Percentiles rank a stretch among this genome's conserved stretches.
These are phyloP conservation scores for Oceanodroma leucorhoa DNA, from an alignment of 2,797 vertebrate species.

Conservation along the genomic window DNA sequence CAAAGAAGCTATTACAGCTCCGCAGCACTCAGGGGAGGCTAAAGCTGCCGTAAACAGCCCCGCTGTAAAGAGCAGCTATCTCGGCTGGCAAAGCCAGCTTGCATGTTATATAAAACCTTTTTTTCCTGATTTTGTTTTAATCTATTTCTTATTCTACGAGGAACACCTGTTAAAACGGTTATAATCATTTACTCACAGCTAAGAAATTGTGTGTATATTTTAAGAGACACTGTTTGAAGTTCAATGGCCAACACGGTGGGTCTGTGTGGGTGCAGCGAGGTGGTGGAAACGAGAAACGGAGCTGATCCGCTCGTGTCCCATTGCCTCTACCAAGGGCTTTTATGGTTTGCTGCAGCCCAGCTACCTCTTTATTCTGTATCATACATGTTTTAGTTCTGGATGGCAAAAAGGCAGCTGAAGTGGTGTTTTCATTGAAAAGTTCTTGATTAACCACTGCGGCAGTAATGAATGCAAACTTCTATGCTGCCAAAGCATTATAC, in stretches of 20 bases:
- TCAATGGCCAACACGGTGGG: fast-evolving
- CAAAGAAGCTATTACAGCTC: background rate
- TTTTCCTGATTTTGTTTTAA: background rate
- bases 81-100: background rate
- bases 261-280: background rate
- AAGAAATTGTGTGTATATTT: background rate
- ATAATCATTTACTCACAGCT: background rate
- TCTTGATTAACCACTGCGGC: constrained; percentile 50
- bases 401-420: constrained; percentile 49
- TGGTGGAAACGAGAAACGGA: fast-evolving
- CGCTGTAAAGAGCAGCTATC: fast-evolving
- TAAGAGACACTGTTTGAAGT: fast-evolving
- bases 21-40: background rate
- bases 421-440: constrained; percentile 49
- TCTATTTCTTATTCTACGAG: fast-evolving
- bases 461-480: constrained; percentile 53
- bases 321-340: background rate
- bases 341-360: background rate
- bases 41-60: background rate
- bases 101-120: background rate
- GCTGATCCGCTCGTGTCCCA: background rate
- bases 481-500: constrained; percentile 44
- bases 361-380: background rate
- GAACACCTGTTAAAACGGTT: background rate
- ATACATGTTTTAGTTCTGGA: background rate